phyloP scores from a whole-genome alignment of 1,140 invertebrate species.

The Kradibia gibbosae region DNA sequence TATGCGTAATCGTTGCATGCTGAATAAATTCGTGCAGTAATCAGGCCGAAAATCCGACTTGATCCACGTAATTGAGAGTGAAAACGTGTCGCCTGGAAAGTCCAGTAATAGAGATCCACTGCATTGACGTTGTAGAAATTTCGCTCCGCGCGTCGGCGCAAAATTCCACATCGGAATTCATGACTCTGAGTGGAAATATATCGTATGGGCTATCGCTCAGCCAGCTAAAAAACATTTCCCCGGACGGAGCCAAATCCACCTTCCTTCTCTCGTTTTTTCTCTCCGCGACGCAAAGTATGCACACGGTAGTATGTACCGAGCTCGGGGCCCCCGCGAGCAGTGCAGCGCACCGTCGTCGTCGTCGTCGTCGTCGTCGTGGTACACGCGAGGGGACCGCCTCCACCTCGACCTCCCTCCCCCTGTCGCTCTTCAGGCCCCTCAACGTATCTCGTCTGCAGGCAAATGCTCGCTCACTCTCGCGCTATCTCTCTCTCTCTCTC shows the following conservation, averaged over 20 bases:
- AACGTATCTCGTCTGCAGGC: too few species aligned
- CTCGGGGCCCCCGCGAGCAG: not conserved
- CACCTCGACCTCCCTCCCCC: not conserved
- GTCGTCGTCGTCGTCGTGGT: not conserved
- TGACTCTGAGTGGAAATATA: not conserved
- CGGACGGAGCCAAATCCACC: not conserved
- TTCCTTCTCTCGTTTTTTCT: not conserved
- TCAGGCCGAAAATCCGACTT: not conserved
- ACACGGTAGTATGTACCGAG: slow-evolving; percentile 30
- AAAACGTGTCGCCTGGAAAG: not conserved
- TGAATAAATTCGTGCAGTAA: not conserved
- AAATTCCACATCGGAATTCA: not conserved
- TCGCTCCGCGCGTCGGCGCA: not conserved
- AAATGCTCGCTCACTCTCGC: too few species aligned
- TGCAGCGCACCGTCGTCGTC: slow-evolving; percentile 14
- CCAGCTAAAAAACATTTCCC: not conserved
- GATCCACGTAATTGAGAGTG: not conserved
- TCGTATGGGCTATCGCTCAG: not conserved
- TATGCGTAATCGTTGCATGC: not conserved
- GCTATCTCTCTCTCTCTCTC: not conserved
- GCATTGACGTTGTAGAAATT: not conserved
- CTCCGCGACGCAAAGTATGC: slow-evolving; percentile 8
- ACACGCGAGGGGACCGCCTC: not conserved
- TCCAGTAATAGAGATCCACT: slow-evolving; percentile 1
- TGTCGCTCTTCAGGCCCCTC: not conserved